Conservation (phyloP, 2,797 vertebrate genomes). For the Manis crassicaudata region DNA sequence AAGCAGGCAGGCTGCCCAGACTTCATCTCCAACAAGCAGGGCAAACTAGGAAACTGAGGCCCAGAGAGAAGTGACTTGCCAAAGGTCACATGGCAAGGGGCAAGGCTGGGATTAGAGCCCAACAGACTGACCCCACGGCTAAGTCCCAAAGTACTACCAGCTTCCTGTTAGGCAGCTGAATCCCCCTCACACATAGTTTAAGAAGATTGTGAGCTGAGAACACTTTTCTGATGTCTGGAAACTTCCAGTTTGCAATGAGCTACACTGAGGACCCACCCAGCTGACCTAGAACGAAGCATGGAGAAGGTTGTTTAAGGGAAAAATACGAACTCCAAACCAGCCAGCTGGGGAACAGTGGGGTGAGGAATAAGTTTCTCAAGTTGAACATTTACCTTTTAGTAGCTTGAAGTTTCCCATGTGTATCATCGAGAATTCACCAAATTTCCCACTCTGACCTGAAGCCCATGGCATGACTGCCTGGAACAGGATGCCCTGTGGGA, state of each 20-base stretch:
- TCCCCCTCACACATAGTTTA: not conserved
- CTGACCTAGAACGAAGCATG: not conserved
- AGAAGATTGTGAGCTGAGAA: not conserved
- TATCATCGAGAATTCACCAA: not conserved
- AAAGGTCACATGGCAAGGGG: not conserved
- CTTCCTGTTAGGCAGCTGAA: no score
- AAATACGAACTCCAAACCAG: not conserved
- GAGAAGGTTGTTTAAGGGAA: not conserved
- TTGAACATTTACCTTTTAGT: not conserved
- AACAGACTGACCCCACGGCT: not conserved
- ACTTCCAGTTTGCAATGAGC: not conserved
- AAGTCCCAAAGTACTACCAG: not conserved
- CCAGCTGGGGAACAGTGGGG: not conserved
- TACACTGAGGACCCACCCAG: not conserved
- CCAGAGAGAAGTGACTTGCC: not conserved
- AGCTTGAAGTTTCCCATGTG: not conserved
- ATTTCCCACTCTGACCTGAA: not conserved
- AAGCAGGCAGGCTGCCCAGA: not conserved
- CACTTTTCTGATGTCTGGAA: not conserved
- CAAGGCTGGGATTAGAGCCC: not conserved
- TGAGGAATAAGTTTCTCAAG: not conserved
- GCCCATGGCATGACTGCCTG: not conserved
- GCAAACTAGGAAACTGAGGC: not conserved
- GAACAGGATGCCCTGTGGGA: not conserved
- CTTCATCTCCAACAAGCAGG: not conserved